phyloP scores from a whole-genome alignment of 2,113 vertebrate species.

The Atlantisia rogersi region DNA sequence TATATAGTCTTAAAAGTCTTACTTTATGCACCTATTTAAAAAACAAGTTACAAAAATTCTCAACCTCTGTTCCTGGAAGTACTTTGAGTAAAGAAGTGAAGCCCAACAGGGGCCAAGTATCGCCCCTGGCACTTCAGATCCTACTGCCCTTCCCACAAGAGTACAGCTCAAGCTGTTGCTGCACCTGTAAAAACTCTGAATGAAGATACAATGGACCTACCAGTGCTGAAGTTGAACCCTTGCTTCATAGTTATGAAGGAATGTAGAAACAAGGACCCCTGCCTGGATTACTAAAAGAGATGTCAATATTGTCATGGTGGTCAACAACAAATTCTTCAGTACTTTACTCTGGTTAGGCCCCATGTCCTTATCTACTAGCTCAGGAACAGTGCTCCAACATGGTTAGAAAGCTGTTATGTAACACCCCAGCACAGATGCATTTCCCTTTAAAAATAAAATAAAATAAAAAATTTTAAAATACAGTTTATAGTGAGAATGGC shows the following conservation, averaged over 20 bases:
- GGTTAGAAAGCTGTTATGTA: neutral
- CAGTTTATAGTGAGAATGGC: neutral
- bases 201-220: neutral
- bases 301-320: neutral
- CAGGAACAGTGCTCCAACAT: neutral
- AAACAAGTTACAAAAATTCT: neutral
- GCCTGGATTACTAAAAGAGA: neutral
- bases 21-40: neutral
- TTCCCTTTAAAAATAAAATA: neutral
- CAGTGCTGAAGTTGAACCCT: neutral
- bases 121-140: neutral
- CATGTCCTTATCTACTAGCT: neutral
- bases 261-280: accelerated
- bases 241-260: neutral
- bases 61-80: neutral
- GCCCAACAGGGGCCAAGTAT: accelerated
- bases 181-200: neutral
- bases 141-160: neutral
- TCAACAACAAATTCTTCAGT: neutral
- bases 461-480: neutral
- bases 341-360: neutral
- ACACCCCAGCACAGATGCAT: neutral
- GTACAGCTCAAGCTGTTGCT: neutral
- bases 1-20: neutral
- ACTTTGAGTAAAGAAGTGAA: neutral